Evolutionary conservation across 2,797 vertebrate species (phyloP).

Genomic region (Trichosurus vulpecula): DNA sequence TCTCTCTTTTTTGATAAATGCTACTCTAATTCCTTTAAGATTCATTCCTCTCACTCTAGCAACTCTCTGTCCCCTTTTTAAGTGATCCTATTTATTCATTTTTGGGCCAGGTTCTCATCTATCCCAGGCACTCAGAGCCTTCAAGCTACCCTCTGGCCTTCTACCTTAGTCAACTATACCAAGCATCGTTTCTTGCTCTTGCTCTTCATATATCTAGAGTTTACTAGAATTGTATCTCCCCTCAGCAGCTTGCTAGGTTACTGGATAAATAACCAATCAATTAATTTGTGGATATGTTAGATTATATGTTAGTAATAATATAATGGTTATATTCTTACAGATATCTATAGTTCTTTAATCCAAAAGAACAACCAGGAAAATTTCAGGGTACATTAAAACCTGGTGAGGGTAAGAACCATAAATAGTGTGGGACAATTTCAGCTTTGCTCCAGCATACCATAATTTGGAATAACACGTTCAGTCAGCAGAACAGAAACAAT

Average conservation of each 20-base stretch:
- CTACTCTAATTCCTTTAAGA: slow-evolving; percentile 84
- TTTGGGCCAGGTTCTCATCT: background rate
- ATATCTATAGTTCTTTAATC: background rate
- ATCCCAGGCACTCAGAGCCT: background rate
- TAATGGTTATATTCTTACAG: background rate
- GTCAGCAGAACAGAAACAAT: background rate
- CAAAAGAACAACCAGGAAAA: background rate
- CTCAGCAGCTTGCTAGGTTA: background rate
- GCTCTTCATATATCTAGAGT: background rate
- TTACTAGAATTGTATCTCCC: background rate
- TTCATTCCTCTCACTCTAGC: background rate
- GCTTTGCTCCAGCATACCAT: background rate
- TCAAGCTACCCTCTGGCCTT: background rate
- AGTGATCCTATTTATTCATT: background rate
- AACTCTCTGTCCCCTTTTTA: background rate
- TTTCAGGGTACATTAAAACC: background rate
- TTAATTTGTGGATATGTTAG: background rate
- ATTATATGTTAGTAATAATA: background rate
- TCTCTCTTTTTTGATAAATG: slow-evolving; percentile 71
- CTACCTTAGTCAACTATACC: background rate
- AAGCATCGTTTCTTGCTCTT: background rate
- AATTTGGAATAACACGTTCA: background rate
- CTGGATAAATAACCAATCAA: background rate
- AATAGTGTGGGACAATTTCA: background rate
- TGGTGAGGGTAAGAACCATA: background rate